Conservation (phyloP, 1,140 invertebrate genomes). For the Caenorhabditis tropicalis region DNA sequence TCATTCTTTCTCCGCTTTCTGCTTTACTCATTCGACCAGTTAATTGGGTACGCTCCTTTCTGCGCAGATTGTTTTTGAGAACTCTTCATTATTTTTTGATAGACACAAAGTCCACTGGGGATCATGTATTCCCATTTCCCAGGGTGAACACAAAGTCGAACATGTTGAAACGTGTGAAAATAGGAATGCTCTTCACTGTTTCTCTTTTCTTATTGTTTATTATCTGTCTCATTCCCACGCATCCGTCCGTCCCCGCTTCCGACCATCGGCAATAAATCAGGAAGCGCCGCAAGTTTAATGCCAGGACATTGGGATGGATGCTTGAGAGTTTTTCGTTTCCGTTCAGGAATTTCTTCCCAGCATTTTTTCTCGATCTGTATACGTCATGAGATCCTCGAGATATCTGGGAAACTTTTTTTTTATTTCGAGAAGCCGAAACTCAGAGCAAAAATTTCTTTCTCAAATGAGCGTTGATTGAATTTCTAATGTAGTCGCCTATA, state of each 20-base stretch:
- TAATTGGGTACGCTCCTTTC: not conserved
- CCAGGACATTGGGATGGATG: not conserved
- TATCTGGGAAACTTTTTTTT: not conserved
- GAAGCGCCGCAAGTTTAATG: slow-evolving; percentile 14
- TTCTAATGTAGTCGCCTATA: no score
- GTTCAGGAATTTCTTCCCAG: not conserved
- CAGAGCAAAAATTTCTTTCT: not conserved
- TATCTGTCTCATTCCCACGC: not conserved
- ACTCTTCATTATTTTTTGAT: not conserved
- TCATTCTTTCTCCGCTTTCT: not conserved
- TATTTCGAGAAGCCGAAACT: not conserved
- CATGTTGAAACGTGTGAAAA: not conserved
- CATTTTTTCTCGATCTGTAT: not conserved
- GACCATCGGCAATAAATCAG: not conserved
- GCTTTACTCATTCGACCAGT: not conserved
- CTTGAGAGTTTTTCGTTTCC: slow-evolving; percentile 8
- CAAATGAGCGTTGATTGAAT: no score
- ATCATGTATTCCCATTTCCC: not conserved
- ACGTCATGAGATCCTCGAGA: not conserved
- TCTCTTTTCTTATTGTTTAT: not conserved
- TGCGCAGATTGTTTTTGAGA: not conserved
- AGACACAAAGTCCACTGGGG: no score
- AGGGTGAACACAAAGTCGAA: not conserved
- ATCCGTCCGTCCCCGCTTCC: not conserved
- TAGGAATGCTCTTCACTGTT: not conserved